Evolutionary conservation across 2,113 vertebrate genomes (phyloP).

Genomic region (Australoheros scitulus): DNA sequence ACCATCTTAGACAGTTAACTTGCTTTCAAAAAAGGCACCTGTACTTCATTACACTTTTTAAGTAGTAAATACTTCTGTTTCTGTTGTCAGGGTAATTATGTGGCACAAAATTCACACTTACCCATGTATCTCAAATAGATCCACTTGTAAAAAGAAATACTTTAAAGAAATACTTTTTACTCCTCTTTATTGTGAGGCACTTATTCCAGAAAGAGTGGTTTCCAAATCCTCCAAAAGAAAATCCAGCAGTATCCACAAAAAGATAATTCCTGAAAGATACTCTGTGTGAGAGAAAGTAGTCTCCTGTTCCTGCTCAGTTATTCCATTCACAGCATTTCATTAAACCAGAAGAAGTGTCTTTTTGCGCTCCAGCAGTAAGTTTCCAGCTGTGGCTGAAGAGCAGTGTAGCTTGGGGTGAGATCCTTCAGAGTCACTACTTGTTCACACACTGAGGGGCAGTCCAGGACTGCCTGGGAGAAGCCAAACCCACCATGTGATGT

Average conservation of each 20-base stretch:
- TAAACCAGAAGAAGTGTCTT: slow-evolving; percentile 53
- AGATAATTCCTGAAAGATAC: slow-evolving; percentile 63
- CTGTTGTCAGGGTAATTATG: background rate
- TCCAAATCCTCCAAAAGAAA: slow-evolving; percentile 75
- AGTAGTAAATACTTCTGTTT: slow-evolving; percentile 4
- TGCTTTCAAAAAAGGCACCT: slow-evolving; percentile 47
- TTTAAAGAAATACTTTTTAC: slow-evolving; percentile 58
- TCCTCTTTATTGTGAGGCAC: slow-evolving; percentile 49
- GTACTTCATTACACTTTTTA: slow-evolving; percentile 24
- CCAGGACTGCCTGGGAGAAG: slow-evolving; percentile 64
- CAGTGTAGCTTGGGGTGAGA: slow-evolving; percentile 59
- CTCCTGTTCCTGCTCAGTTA: slow-evolving; percentile 57
- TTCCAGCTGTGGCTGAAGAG: slow-evolving; percentile 74
- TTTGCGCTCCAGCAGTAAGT: slow-evolving; percentile 45
- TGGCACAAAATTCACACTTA: slow-evolving; percentile 49
- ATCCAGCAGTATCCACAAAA: slow-evolving; percentile 65
- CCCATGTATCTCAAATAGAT: slow-evolving; percentile 71
- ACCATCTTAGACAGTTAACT: background rate
- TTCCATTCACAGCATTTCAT: slow-evolving; percentile 60
- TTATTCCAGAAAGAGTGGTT: slow-evolving; percentile 68
- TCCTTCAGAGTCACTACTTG: slow-evolving; percentile 74
- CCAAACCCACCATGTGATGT: slow-evolving; percentile 77
- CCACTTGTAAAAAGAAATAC: slow-evolving; percentile 65
- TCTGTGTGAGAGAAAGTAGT: slow-evolving; percentile 46
- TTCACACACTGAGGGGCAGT: slow-evolving; percentile 75